Evolutionary conservation across 1,140 invertebrate species (phyloP), one percentile per base, ranked within the genome.

Genomic region (Drosophila tani): DNA sequence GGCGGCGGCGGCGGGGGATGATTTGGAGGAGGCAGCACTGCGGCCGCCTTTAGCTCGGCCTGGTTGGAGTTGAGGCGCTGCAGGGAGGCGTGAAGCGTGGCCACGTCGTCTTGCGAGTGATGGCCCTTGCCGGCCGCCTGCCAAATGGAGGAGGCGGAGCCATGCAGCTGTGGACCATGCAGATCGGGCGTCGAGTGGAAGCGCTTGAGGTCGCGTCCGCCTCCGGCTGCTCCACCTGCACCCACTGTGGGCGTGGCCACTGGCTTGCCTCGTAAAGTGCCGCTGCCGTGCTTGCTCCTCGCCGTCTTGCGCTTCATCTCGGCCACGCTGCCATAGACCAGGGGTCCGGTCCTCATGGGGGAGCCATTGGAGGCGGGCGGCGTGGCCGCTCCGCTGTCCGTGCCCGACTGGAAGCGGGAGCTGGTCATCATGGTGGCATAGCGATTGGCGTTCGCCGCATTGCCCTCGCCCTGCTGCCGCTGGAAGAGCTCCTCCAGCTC

Each of bases 401-500:
- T 93, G 64, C 94, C 95, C 79, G 94, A 95, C 90, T 96, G 95
- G 94, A 96, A 96, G 66, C 96, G 95, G 32, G 96, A 96, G 43
- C 95, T 95, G 75, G 94, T 96, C 95, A 96, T 95, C 94, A 96
- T 95, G 45, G 95, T 95, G 56, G 94, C 94, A 81, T 92, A 88
- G 14, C 92, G 88, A 47, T 84, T 93, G 27, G 88, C 85, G 21
- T 68, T 79, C 1, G 78, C 79, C 12, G 87, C 83, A 19, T 56
- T 81, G 49, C 87, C 84, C 60, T 92, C 91, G 70, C 94, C 95
- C 79, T 95, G 95, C 92, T 97, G 97, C 38, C 96, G 94, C 93
- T 97, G 95, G 95, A 98, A 98, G 63, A 98, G 94, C 93, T 98
- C 97, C 93, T 98, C 97, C 32, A 98, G 94, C 93, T 98, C 97